Evolutionary conservation across 2,888 invertebrate species (phyloP), one percentile per base, ranked within the genome.

Genomic region (Erannis defoliaria): DNA sequence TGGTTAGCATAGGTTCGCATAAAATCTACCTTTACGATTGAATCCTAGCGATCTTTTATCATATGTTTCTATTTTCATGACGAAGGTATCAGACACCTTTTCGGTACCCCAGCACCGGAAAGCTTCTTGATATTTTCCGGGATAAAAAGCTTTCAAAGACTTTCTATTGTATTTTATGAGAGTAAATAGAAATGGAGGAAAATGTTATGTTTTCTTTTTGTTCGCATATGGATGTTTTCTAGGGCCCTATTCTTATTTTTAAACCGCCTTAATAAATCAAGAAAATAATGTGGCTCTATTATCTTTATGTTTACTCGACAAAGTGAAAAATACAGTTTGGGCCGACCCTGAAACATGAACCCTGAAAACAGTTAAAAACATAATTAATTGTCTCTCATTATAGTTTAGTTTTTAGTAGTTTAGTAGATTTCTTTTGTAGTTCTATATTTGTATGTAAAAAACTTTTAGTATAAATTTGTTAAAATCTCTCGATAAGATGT

Each of bases 121-220:
- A 62, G 58, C 64, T 58, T 61, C 61, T 57, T 55, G 60, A 48
- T 58, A 55, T 66, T 57, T 61, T 50, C 49, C 50, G 61, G 62
- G 59, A 64, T 67, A 62, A 62, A 58, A 55, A 60, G 53, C 58
- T 62, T 64, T 59, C 51, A 62, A 58, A 63, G 57, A 29, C 49
- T 53, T 53, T 45, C 55, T 58, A 53, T 62, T 64, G 62, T 64
- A 42, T 62, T 64, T 54, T 59, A 49, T 56, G 62, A 62, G 55
- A 55, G 60, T 57, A 64, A 64, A 64, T 50, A 64, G 56, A 67
- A 67, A 61, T 62, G 18, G 61, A 53, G 60, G 56, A 60, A 64
- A 58, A 46, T 48, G 46, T 53, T 18, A 49, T 54, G 51, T 62
- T 58, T 56, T 56, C 42, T 49, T 54, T 59, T 42, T 53, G 19